Conservation (phyloP, 2,797 vertebrate species). For the Gastrophryne carolinensis region DNA sequence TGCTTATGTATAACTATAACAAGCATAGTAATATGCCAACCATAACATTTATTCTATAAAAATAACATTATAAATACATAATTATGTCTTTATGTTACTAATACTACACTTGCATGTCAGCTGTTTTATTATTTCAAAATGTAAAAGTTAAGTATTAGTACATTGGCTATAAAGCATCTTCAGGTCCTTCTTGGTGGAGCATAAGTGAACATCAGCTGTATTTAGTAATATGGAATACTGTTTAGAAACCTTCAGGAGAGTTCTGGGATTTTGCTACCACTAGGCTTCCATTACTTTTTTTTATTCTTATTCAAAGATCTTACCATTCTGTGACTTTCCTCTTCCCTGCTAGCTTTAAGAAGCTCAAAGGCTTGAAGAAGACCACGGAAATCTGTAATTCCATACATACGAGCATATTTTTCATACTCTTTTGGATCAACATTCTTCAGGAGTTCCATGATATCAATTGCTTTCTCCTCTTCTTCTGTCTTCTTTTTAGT, state of each 20-base stretch:
- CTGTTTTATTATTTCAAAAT: too few relatives aligned
- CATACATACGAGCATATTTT: conserved; percentile 97
- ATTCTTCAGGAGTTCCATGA: conserved; percentile 94
- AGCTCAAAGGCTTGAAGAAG: conserved; percentile 96
- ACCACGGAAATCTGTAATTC: conserved; percentile 96
- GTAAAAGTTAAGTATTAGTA: too few relatives aligned
- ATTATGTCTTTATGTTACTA: too few relatives aligned
- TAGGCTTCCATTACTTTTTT: neutral
- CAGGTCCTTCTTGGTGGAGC: neutral
- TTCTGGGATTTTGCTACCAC: neutral
- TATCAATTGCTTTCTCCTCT: conserved; percentile 91
- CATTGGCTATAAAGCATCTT: too few relatives aligned
- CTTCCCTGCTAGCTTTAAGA: conserved; percentile 83
- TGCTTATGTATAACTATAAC: too few relatives aligned
- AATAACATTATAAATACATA: too few relatives aligned
- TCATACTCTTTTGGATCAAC: conserved; percentile 98
- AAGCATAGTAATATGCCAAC: too few relatives aligned
- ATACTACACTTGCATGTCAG: too few relatives aligned
- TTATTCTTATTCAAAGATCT: conserved; percentile 52
- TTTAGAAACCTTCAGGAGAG: neutral
- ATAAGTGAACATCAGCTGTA: neutral
- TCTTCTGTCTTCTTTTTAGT: conserved; percentile 88
- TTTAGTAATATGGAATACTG: neutral
- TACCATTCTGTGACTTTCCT: conserved; percentile 88
- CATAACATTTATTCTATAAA: too few relatives aligned